phyloP scores from a whole-genome alignment of 2,113 vertebrate genomes.

The Ardeotis arabs region DNA sequence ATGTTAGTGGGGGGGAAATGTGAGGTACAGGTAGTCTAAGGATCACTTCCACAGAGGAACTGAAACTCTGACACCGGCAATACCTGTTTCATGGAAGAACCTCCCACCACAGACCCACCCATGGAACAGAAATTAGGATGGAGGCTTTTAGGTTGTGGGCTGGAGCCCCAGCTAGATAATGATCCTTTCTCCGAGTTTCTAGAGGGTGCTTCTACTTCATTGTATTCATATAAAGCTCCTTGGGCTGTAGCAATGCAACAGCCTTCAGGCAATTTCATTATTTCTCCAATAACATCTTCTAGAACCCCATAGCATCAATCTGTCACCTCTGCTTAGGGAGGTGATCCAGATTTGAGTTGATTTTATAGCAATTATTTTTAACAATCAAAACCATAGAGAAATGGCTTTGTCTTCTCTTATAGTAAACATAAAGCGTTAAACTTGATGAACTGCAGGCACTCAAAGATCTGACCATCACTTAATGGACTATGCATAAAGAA shows the following conservation, averaged over 20 bases:
- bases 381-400: background rate
- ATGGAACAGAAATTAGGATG: background rate
- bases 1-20: background rate
- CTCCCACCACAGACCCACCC: background rate
- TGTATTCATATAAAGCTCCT: background rate
- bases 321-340: background rate
- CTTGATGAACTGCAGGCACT: background rate
- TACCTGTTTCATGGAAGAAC: background rate
- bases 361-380: slow-evolving; percentile 2
- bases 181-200: background rate
- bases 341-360: background rate
- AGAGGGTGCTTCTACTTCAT: background rate
- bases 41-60: background rate
- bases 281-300: background rate
- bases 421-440: background rate
- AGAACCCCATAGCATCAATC: background rate
- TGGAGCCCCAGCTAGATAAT: background rate
- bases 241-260: background rate
- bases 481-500: background rate
- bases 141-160: background rate
- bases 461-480: background rate
- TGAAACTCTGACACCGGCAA: background rate
- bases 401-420: background rate
- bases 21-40: background rate
- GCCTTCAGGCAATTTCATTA: background rate